Percentiles rank a stretch among this genome's conserved stretches.
Evolutionary conservation across 2,797 vertebrate genomes (phyloP).

Genomic region (Cynodonichthys magdalenae): DNA sequence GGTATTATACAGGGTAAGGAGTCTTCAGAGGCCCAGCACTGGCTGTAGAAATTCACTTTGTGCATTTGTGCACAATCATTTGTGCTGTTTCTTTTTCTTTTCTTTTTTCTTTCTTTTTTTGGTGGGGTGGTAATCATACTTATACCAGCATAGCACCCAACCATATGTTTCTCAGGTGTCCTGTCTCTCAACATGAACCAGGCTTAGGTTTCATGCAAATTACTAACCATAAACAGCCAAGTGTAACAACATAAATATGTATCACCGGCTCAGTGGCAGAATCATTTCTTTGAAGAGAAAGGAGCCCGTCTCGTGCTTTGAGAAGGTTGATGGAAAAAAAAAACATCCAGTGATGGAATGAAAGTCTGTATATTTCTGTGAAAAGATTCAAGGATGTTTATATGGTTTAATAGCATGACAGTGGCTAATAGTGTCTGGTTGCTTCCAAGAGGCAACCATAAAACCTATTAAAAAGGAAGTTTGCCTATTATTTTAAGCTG

Average conservation of each 20-base stretch:
- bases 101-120: background rate
- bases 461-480: conserved; percentile 56
- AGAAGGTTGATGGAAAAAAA: conserved; percentile 18
- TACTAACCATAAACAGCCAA: conserved; percentile 49
- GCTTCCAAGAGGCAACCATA: conserved; percentile 41
- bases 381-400: conserved; percentile 54
- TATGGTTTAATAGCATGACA: conserved; percentile 57
- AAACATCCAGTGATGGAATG: conserved; percentile 30
- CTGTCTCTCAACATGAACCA: conserved; percentile 38
- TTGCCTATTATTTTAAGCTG: conserved; percentile 57
- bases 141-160: conserved; percentile 18
- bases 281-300: conserved; percentile 37
- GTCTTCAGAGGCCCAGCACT: conserved; percentile 54
- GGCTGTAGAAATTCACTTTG: conserved; percentile 32
- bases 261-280: conserved; percentile 36
- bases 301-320: conserved; percentile 16
- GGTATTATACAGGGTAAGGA: conserved; percentile 49
- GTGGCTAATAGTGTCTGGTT: conserved; percentile 50
- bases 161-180: conserved; percentile 62
- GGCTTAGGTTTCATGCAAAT: conserved; percentile 66
- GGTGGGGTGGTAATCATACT: conserved; percentile 27
- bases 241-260: conserved; percentile 63
- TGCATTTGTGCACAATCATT: conserved; percentile 14
- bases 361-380: conserved; percentile 33
- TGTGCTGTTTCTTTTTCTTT: conserved; percentile 4